Conservation (phyloP, 2,888 invertebrate genomes). For the Hesperia comma region DNA sequence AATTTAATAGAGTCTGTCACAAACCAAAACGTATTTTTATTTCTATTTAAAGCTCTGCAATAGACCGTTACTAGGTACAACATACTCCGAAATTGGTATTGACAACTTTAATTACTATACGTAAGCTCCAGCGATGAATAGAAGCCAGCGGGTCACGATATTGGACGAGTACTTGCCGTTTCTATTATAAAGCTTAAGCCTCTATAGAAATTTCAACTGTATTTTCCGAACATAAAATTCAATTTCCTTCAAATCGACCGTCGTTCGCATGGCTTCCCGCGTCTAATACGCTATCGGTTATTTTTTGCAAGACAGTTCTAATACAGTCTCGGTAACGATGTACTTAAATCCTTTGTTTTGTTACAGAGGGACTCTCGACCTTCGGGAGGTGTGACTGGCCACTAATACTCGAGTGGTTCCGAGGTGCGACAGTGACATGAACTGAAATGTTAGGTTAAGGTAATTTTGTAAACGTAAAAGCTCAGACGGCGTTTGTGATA, state of each 20-base stretch:
- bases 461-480: conserved; percentile 18
- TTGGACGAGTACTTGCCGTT: conserved; percentile 4
- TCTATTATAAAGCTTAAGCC: conserved; percentile 9
- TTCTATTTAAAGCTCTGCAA: not conserved
- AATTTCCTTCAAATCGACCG: conserved; percentile 20
- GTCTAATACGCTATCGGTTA: conserved; percentile 26
- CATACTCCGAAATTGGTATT: conserved; percentile 6
- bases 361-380: conserved; percentile 14
- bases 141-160: conserved; percentile 8
- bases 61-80: not conserved
- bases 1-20: not conserved
- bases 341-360: conserved; percentile 26
- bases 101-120: conserved; percentile 3
- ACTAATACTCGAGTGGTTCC: not conserved
- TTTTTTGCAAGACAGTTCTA: conserved; percentile 20
- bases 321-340: conserved; percentile 28
- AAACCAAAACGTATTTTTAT: too few species aligned
- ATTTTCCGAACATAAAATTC: conserved; percentile 23
- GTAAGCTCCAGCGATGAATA: conserved; percentile 6
- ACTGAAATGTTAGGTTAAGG: conserved; percentile 20
- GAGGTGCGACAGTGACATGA: conserved; percentile 6
- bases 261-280: conserved; percentile 11
- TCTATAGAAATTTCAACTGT: conserved; percentile 17
- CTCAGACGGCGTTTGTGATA: conserved; percentile 38
- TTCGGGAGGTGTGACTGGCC: not conserved